phyloP scores from a whole-genome alignment of 2,888 invertebrate genomes.

The Sicus ferrugineus region DNA sequence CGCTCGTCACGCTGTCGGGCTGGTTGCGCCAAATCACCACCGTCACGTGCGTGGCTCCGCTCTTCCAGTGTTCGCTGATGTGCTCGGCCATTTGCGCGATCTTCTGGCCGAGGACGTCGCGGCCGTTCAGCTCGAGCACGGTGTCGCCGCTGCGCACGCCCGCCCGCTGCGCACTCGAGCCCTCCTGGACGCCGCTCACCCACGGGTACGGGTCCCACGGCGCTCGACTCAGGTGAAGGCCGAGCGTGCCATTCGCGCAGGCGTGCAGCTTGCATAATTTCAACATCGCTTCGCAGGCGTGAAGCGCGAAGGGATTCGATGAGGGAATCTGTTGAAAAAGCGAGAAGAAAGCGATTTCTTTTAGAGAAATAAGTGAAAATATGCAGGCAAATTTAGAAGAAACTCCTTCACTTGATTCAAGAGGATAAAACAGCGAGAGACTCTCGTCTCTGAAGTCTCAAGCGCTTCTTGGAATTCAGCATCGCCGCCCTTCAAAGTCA shows the following conservation, averaged over 20 bases:
- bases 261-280: conserved; percentile 60
- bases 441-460: too few species aligned
- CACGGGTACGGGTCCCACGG: conserved; percentile 85
- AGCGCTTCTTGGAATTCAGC: too few species aligned
- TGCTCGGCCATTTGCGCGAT: conserved; percentile 60
- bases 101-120: conserved; percentile 60
- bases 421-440: neutral
- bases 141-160: conserved; percentile 77
- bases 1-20: conserved; percentile 41
- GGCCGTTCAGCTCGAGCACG: conserved; percentile 68
- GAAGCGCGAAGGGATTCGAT: too few species aligned
- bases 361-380: neutral
- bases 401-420: neutral
- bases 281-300: conserved; percentile 52
- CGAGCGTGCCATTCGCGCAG: conserved; percentile 69
- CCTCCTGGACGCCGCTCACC: conserved; percentile 73
- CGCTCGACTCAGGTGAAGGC: conserved; percentile 77
- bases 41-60: conserved; percentile 55
- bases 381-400: conserved; percentile 7
- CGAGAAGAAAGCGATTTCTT: too few species aligned
- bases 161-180: conserved; percentile 70
- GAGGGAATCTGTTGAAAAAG: too few species aligned
- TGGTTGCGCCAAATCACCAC: conserved; percentile 62
- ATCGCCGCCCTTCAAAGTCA: too few species aligned
- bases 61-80: conserved; percentile 58